A percentile compares a stretch with the other conserved stretches of the same genome.
phyloP scores from a whole-genome alignment of 2,113 vertebrate genomes.

The Limanda limanda region DNA sequence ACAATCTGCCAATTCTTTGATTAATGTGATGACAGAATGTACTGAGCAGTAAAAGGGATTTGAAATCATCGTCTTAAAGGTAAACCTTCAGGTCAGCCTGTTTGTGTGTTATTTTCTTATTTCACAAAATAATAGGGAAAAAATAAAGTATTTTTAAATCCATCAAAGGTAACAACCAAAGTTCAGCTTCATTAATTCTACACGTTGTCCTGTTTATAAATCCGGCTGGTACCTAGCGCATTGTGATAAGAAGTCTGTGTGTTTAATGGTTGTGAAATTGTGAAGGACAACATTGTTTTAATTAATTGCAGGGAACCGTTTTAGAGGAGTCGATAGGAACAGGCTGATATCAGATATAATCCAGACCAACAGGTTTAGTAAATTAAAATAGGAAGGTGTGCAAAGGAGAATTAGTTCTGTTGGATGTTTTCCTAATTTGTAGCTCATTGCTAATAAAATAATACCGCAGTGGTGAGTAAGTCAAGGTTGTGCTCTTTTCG shows the following conservation, averaged over 20 bases:
- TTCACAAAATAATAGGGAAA: background rate
- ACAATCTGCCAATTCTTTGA: background rate
- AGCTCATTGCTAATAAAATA: conserved; percentile 1
- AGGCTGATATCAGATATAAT: background rate
- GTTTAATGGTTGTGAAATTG: conserved; percentile 4
- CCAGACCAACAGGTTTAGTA: background rate
- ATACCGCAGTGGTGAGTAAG: background rate
- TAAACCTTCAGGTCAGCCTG: background rate
- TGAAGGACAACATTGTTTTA: background rate
- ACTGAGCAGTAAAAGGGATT: background rate
- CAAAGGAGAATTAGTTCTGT: background rate
- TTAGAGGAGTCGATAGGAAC: background rate
- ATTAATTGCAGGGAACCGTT: background rate
- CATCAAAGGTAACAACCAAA: background rate
- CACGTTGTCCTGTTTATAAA: background rate
- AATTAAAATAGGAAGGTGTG: background rate
- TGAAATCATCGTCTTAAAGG: background rate
- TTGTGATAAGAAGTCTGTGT: conserved; percentile 1
- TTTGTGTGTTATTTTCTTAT: background rate
- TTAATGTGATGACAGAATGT: background rate
- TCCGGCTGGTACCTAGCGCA: background rate
- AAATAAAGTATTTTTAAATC: background rate
- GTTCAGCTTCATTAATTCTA: conserved; percentile 15
- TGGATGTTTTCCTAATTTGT: background rate
- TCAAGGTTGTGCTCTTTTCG: conserved; percentile 12